A percentile compares a stretch with the other conserved stretches of the same genome.
phyloP scores from a whole-genome alignment of 1,140 invertebrate genomes.

The Bradysia coprophila region DNA sequence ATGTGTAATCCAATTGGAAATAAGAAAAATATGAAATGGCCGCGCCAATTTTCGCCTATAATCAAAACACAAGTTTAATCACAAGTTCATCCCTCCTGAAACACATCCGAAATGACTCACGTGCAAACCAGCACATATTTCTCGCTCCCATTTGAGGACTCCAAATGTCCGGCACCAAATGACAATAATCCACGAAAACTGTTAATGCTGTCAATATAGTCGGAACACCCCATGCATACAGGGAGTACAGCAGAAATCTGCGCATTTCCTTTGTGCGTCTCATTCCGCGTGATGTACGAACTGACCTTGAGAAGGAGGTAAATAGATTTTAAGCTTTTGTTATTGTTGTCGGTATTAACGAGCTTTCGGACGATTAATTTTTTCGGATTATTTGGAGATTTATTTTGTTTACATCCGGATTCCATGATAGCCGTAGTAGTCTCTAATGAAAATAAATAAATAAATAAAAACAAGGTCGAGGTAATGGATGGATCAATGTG shows the following conservation, averaged over 20 bases:
- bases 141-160: conserved; percentile 31
- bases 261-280: conserved; percentile 25
- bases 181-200: conserved; percentile 26
- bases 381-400: no score
- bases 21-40: conserved; percentile 39
- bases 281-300: conserved; percentile 23
- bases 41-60: conserved; percentile 14
- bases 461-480: no score
- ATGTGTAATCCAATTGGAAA: conserved; percentile 38
- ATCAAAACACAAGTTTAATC: conserved; percentile 1
- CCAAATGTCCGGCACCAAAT: conserved; percentile 19
- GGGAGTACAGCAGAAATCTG: conserved; percentile 34
- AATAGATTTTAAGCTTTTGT: no score
- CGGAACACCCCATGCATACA: conserved; percentile 39
- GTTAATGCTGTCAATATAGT: conserved; percentile 27
- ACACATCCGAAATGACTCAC: conserved; percentile 18
- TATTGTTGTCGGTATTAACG: no score
- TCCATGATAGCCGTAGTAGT: no score
- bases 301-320: conserved; percentile 21
- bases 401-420: no score
- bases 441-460: no score
- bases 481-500: no score
- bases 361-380: no score
- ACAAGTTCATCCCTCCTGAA: background rate
- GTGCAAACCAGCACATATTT: conserved; percentile 31